Evolutionary conservation across 2,113 vertebrate genomes (phyloP), one percentile per base, ranked within the genome.

Genomic region (Eudyptes chrysolophus): DNA sequence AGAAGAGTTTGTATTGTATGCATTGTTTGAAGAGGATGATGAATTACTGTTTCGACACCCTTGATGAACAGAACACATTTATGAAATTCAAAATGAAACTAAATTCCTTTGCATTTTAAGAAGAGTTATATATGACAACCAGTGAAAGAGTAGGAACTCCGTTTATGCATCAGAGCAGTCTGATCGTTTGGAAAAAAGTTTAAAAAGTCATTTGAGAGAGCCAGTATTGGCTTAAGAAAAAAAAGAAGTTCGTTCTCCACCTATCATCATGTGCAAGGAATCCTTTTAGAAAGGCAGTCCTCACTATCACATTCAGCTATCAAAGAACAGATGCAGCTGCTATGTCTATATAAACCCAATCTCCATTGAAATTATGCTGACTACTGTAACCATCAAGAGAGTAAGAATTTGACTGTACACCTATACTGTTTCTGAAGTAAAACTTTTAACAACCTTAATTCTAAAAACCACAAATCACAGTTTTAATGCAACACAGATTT

Each of bases 11-110:
- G 99, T 99, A 72, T 96, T 99, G 98, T 99, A 99, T 87, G 98
- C 98, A 78, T 96, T 99, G 98, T 99, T 99, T 89, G 99, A 99
- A 96, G 99, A 98, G 12, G 99, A 98, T 84, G 98, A 98, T 36
- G 99, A 98, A 98, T 98, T 99, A 98, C 98, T 99, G 97, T 98
- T 99, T 97, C 99, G 99, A 98, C 99, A 99, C 75, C 99, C 99
- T 99, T 97, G 91, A 95, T 94, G 96, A 97, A 97, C 42, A 96
- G 94, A 98, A 98, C 83, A 98, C 94, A 97, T 98, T 97, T 80
- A 97, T 96, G 96, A 98, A 97, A 98, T 93, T 95, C 55, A 95
- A 98, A 96, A 96, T 86, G 96, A 97, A 98, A 97, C 96, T 96
- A 75, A 97, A 89, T 82, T 96, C 70, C 96, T 97, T 90, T 91